Conservation (phyloP, 2,113 vertebrate genomes). For the Numenius arquata region DNA sequence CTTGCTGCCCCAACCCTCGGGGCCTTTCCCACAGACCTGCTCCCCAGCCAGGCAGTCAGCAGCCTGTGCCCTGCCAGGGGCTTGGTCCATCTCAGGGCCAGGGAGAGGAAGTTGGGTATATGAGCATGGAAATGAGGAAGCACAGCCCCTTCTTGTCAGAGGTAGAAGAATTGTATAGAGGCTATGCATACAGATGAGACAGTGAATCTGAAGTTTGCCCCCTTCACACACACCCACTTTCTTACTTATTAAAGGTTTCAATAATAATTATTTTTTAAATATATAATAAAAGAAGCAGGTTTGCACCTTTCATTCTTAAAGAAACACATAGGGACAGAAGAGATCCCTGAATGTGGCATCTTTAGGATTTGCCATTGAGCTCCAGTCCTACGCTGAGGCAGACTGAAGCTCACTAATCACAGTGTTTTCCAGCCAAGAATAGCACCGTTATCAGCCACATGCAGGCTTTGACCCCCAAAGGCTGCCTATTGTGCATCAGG, state of each 20-base stretch:
- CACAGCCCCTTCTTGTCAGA: too few species aligned
- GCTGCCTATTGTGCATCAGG: slow-evolving; percentile 50
- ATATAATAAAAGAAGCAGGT: not conserved
- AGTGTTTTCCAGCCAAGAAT: slow-evolving; percentile 54
- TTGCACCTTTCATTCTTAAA: not conserved
- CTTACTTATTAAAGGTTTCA: not conserved
- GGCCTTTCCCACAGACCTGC: not conserved
- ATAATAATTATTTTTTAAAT: not conserved
- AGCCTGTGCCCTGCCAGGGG: not conserved
- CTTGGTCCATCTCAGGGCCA: not conserved
- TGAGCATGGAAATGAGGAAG: not conserved
- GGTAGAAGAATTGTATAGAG: not conserved
- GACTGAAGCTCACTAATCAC: slow-evolving; percentile 38
- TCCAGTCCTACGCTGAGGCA: not conserved
- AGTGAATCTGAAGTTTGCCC: not conserved
- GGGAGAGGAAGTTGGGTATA: not conserved
- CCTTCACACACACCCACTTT: not conserved
- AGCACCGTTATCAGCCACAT: slow-evolving; percentile 60
- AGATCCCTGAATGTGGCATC: not conserved
- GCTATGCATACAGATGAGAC: not conserved
- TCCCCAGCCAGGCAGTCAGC: not conserved
- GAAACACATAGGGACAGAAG: not conserved
- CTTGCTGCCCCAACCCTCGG: fast-evolving
- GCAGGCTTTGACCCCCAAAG: slow-evolving; percentile 60
- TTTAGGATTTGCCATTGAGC: not conserved